phyloP scores from a whole-genome alignment of 2,888 invertebrate genomes.

The Trissolcus brochymenae region DNA sequence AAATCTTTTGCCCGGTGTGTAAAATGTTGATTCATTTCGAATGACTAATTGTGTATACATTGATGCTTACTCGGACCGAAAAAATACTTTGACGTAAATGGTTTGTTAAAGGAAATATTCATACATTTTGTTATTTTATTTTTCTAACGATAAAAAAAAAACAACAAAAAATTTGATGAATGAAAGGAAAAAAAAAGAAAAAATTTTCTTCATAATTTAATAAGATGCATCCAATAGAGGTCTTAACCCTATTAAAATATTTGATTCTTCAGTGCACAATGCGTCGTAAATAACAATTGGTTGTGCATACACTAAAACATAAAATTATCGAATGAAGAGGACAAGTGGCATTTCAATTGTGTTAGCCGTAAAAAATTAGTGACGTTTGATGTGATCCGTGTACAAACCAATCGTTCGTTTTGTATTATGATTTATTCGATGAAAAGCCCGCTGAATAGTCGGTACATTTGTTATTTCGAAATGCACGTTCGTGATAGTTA shows the following conservation, averaged over 20 bases:
- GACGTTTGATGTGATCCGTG: slow-evolving; percentile 24
- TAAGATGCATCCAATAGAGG: no score
- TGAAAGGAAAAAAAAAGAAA: no score
- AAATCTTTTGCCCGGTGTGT: slow-evolving; percentile 14
- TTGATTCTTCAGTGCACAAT: not conserved
- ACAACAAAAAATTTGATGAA: no score
- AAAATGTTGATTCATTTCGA: slow-evolving; percentile 19
- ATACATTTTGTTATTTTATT: not conserved
- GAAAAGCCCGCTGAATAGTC: slow-evolving; percentile 53
- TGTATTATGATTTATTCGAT: slow-evolving; percentile 54
- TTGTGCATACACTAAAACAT: slow-evolving; percentile 22
- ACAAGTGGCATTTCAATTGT: slow-evolving; percentile 24
- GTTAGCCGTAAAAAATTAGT: slow-evolving; percentile 31
- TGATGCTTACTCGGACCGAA: slow-evolving; percentile 1
- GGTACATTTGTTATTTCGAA: slow-evolving; percentile 51
- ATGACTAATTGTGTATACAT: slow-evolving; percentile 17
- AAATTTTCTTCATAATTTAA: no score
- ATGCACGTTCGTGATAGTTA: slow-evolving; percentile 38
- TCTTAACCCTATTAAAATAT: no score
- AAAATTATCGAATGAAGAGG: slow-evolving; percentile 15
- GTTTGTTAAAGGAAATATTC: not conserved
- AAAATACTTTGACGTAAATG: not conserved
- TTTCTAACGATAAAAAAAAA: no score
- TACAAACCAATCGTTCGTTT: slow-evolving; percentile 47
- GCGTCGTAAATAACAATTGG: slow-evolving; percentile 26